Conservation (phyloP, 2,888 invertebrate genomes). For the Polyommatus icarus region DNA sequence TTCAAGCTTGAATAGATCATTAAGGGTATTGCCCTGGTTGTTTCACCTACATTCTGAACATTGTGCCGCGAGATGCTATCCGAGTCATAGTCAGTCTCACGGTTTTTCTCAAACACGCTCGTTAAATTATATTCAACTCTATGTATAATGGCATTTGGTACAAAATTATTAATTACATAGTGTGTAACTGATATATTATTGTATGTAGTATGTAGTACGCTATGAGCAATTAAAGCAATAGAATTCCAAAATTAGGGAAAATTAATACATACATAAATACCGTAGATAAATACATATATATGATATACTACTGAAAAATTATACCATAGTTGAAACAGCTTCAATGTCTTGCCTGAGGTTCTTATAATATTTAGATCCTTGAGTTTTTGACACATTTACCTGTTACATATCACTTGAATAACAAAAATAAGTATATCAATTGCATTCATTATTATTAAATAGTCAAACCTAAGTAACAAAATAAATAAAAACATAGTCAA, state of each 20-base stretch:
- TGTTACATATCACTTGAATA: no score
- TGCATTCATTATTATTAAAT: no score
- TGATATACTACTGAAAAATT: no score
- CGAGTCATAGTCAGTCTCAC: constrained; percentile 34
- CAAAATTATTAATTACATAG: not conserved
- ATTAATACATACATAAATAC: no score
- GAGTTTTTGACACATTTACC: no score
- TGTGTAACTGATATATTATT: not conserved
- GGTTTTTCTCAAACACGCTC: constrained; percentile 15
- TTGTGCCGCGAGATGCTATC: constrained; percentile 38
- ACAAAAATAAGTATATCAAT: not conserved
- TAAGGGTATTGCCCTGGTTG: constrained; percentile 35
- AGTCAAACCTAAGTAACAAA: not conserved
- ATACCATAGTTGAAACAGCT: no score
- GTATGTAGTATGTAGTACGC: not conserved
- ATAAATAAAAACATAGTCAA: not conserved
- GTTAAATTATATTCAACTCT: not conserved
- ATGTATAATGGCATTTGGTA: not conserved
- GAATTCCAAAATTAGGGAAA: not conserved
- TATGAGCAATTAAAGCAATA: not conserved
- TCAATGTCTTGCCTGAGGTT: no score
- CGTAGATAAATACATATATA: no score
- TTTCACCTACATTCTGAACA: constrained; percentile 31
- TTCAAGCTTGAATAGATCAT: constrained; percentile 25
- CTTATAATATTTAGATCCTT: no score